Evolutionary conservation across 2,113 vertebrate genomes (phyloP).

Genomic region (Spilogale gracilis): DNA sequence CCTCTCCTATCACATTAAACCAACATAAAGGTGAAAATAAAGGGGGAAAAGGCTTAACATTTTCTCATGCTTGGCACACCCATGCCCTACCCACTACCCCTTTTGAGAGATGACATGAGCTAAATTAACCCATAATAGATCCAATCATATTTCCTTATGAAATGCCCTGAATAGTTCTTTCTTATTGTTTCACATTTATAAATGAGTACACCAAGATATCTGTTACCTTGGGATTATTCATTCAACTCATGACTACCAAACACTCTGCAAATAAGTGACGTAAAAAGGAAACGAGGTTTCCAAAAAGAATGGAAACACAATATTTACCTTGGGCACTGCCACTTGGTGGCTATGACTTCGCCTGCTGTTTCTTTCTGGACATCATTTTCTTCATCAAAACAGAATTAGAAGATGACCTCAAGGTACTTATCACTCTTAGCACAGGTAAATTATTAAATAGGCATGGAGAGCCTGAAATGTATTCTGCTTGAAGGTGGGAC

Average conservation of each 20-base stretch:
- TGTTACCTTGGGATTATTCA: background rate
- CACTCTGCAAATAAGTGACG: background rate
- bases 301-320: background rate
- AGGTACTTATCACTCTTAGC: background rate
- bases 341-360: background rate
- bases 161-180: background rate
- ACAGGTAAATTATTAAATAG: background rate
- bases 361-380: background rate
- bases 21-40: background rate
- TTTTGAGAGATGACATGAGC: constrained; percentile 12
- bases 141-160: background rate
- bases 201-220: background rate
- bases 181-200: background rate
- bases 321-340: background rate
- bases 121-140: background rate
- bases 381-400: background rate
- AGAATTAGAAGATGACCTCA: background rate
- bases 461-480: background rate
- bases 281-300: background rate
- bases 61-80: background rate
- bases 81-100: accelerated
- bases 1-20: background rate
- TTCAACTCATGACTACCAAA: background rate
- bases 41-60: background rate
- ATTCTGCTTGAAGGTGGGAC: background rate